Base-by-base conservation (phyloP, 2,113 vertebrate genomes). In the Cyprinus carpio region DNA sequence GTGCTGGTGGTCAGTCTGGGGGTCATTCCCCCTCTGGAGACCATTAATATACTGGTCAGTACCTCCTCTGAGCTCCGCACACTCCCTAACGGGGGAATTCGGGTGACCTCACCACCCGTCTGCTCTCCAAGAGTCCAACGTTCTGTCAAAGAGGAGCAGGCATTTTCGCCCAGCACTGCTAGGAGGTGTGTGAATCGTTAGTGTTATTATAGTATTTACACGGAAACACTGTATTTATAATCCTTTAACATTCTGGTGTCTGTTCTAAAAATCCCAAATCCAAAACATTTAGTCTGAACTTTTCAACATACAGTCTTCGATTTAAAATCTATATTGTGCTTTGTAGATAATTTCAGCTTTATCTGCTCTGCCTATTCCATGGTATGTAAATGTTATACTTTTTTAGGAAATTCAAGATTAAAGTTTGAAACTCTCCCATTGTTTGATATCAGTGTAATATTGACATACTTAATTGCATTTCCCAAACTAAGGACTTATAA, bases 11-110 rank as follows among this genome's bases (percentile, higher is more conserved):
- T 97, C 75, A 97, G 96, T 92, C 92, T 99, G 65, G 98, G 97
- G 8, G 75, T 91, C 54, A 97, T 99, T 79, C 94, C 95, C 40
- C 94, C 98, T 0, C 92, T 98, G 94, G 96, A 99, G 92, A 97
- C 94, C 0, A 84, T 99, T 81, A 95, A 95, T 2, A 81, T 99
- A 87, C 95, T 96, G 89, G 95, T 99, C 91, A 99, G 97, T 90
- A 99, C 97, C 0, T 98, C 98, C 18, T 98, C 97, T 0, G 98
- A 99, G 92, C 96, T 99, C 4, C 92, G 88, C 15, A 98, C 98
- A 0, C 93, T 98, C 72, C 95, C 97, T 86, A 96, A 92, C 0
- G 98, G 98, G 2, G 97, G 95, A 0, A 94, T 99, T 88, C 92
- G 91, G 65, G 96, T 99, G 74, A 91, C 94, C 1, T 96, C 98